Conservation (phyloP, 2,113 vertebrate species). For the Microcebus tavaratra region DNA sequence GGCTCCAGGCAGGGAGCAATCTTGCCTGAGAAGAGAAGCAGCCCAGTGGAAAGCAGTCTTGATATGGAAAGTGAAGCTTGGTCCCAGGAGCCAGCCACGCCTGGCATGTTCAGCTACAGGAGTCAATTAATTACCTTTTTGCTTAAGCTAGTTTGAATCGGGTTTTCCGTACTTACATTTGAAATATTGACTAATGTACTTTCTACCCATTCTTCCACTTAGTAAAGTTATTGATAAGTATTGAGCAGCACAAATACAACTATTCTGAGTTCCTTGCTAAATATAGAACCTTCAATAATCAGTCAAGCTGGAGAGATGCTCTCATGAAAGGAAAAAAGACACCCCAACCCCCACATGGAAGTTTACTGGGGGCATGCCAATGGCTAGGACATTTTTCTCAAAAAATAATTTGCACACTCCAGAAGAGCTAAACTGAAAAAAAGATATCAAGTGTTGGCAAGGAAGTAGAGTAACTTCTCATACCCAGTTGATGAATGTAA, state of each 20-base stretch:
- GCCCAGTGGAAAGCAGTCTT: background rate
- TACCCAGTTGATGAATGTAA: background rate
- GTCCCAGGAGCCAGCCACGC: background rate
- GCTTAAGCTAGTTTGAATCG: background rate
- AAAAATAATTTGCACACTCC: background rate
- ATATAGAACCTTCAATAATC: background rate
- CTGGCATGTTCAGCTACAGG: background rate
- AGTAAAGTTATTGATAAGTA: background rate
- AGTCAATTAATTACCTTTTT: background rate
- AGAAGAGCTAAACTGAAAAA: background rate
- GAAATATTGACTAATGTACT: slow-evolving; percentile 15
- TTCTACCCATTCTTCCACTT: background rate
- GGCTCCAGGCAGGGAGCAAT: background rate
- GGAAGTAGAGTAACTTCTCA: background rate
- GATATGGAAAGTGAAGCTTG: background rate
- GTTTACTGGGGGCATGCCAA: background rate
- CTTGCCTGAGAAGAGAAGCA: background rate
- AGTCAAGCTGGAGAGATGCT: background rate
- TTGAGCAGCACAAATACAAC: background rate
- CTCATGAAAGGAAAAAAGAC: background rate
- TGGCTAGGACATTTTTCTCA: background rate
- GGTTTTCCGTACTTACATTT: background rate
- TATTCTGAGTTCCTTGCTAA: background rate
- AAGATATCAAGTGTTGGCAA: background rate
- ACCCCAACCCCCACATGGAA: background rate